Base-by-base conservation (phyloP, 1,140 invertebrate genomes). In the Varroa destructor region DNA sequence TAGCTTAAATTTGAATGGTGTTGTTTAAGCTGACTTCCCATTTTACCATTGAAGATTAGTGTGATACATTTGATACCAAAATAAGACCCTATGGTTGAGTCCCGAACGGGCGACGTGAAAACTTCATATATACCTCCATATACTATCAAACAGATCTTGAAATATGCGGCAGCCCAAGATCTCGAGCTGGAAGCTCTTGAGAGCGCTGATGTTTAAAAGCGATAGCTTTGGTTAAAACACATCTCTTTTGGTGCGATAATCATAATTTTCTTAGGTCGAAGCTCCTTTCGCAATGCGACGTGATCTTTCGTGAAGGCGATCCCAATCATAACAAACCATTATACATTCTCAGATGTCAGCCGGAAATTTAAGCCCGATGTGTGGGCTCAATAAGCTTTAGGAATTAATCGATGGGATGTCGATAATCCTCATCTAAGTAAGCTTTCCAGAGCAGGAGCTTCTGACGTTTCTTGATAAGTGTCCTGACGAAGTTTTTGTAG, bases 101-200 rank as follows among this genome's bases (percentile, higher is more conserved):
- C 46, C 46, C 8, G 8, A 5, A 51, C 46, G 46, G 46, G 4
- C 46, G 46, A 51, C 46, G 8, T 51, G 46, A 51, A 51, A 51
- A 51, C 46, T 51, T 3, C 46, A 51, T 8, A 5, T 5, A 51
- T 8, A 51, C 3, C 46, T 51, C 4, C 46, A 51, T 8, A 5
- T 5, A 51, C 46, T 51, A 8, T 51, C 46, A 3, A 51, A 8
- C 46, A 51, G 46, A 3, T 51, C 14, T 12, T 37, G 12, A 43
- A 40, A 8, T 67, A 37, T 67, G 12, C 46, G 3, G 1, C 37
- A 1, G 46, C 14, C 3, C 61, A 67, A 40, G 40, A 67, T 14
- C 40, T 43, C 36, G 61, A 67, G 37, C 46, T 67, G 12, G 61
- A 67, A 14, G 61, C 61, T 40, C 61, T 67, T 0, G 61, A 67